Conservation (phyloP, 2,797 vertebrate genomes). For the Sebastes dallii region DNA sequence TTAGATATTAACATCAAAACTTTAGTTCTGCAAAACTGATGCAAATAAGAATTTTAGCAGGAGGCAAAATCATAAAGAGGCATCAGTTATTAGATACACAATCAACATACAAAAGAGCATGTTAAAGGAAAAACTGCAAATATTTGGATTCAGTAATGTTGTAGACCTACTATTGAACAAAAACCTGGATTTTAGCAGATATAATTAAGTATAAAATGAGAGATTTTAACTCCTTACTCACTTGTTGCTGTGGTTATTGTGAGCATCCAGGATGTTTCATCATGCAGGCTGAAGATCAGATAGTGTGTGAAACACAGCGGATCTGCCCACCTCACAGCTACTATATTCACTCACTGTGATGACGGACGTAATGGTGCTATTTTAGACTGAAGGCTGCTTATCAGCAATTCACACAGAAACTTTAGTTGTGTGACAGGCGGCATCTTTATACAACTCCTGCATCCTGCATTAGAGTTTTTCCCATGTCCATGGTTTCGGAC, state of each 20-base stretch:
- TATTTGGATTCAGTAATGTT: not conserved
- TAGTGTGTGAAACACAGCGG: not conserved
- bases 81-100: not conserved
- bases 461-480: not conserved
- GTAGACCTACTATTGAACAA: not conserved
- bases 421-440: not conserved
- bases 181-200: not conserved
- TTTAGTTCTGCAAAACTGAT: not conserved
- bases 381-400: slow-evolving; percentile 15
- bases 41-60: not conserved
- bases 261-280: slow-evolving; percentile 17
- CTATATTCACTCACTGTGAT: not conserved
- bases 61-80: not conserved
- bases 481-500: too few species aligned
- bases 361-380: not conserved
- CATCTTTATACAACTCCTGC: not conserved
- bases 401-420: slow-evolving; percentile 3
- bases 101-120: not conserved
- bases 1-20: not conserved
- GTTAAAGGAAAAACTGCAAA: not conserved
- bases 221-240: slow-evolving; percentile 6
- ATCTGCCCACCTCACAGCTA: slow-evolving; percentile 30
- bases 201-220: not conserved
- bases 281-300: slow-evolving; percentile 51
- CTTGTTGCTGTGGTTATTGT: slow-evolving; percentile 27